phyloP scores from a whole-genome alignment of 2,113 vertebrate species.

The Thryonomys swinderianus region DNA sequence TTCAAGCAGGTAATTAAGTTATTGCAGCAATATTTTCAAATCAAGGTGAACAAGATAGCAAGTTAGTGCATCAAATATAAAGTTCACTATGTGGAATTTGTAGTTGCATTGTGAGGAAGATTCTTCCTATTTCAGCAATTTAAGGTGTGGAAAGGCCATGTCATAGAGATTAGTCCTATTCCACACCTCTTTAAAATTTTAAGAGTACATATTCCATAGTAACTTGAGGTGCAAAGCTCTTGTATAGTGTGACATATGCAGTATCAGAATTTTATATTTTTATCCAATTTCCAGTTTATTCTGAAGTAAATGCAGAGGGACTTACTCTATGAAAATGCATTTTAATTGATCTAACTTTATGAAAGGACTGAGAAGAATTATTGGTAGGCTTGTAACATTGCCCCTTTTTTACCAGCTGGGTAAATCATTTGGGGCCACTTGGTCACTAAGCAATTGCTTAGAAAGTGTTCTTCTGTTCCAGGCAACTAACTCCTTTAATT shows the following conservation, averaged over 20 bases:
- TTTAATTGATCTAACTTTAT: slow-evolving; percentile 54
- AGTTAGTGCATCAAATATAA: slow-evolving; percentile 76
- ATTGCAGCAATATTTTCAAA: slow-evolving; percentile 82
- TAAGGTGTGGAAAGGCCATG: slow-evolving; percentile 69
- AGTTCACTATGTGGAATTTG: slow-evolving; percentile 84
- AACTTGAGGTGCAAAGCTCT: slow-evolving; percentile 66
- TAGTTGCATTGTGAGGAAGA: slow-evolving; percentile 80
- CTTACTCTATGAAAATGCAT: neutral
- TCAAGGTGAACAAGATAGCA: slow-evolving; percentile 84
- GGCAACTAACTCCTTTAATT: slow-evolving; percentile 85
- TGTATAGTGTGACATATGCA: slow-evolving; percentile 47
- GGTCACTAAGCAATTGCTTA: slow-evolving; percentile 81
- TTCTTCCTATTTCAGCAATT: slow-evolving; percentile 83
- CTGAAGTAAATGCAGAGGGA: neutral
- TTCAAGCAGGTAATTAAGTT: slow-evolving; percentile 83
- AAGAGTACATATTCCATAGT: neutral
- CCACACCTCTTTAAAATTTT: slow-evolving; percentile 62
- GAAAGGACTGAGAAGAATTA: slow-evolving; percentile 66
- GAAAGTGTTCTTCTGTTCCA: slow-evolving; percentile 81
- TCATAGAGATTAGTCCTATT: slow-evolving; percentile 78
- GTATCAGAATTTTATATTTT: slow-evolving; percentile 38
- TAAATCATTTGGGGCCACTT: slow-evolving; percentile 78
- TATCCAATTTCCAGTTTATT: slow-evolving; percentile 16
- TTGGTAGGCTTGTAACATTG: neutral
- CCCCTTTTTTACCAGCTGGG: slow-evolving; percentile 43